Percentiles rank a stretch among this genome's conserved stretches.
Conservation (phyloP, 2,113 vertebrate genomes). For the Hydrochoerus hydrochaeris region DNA sequence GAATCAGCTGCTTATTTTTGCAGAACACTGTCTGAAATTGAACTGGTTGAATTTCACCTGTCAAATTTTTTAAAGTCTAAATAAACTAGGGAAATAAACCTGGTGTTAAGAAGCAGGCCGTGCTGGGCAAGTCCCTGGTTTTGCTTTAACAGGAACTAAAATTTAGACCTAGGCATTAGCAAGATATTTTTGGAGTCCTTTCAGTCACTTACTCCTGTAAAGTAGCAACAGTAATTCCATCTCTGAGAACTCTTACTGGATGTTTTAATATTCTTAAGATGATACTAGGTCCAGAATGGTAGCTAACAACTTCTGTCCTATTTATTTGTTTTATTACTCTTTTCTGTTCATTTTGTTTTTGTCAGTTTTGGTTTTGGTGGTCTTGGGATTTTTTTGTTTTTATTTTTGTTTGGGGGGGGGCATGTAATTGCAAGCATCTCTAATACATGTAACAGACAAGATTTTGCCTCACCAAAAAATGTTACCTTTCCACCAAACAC, state of each 20-base stretch:
- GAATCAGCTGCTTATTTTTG: background rate
- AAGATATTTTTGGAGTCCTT: background rate
- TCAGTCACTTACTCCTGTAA: background rate
- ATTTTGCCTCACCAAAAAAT: slow-evolving; percentile 51
- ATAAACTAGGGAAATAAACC: slow-evolving; percentile 20
- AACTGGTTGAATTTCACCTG: background rate
- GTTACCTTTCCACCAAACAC: background rate
- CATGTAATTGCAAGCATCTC: background rate
- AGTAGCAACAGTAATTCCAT: background rate
- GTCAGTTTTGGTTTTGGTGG: no score
- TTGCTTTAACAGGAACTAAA: background rate
- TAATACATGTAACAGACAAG: slow-evolving; percentile 2
- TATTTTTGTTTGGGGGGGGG: no score
- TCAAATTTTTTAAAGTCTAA: background rate
- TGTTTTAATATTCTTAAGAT: slow-evolving; percentile 5
- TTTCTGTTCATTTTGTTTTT: slow-evolving; percentile 17
- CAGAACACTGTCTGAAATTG: background rate
- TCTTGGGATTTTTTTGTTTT: no score
- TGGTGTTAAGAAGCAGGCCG: background rate
- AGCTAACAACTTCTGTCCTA: slow-evolving; percentile 5
- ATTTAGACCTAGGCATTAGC: background rate
- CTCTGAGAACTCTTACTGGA: background rate
- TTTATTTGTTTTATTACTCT: background rate
- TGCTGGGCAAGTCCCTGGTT: background rate
- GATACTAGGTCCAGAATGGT: background rate